phyloP scores from a whole-genome alignment of 2,888 invertebrate species.

The Drosophila longiperda region DNA sequence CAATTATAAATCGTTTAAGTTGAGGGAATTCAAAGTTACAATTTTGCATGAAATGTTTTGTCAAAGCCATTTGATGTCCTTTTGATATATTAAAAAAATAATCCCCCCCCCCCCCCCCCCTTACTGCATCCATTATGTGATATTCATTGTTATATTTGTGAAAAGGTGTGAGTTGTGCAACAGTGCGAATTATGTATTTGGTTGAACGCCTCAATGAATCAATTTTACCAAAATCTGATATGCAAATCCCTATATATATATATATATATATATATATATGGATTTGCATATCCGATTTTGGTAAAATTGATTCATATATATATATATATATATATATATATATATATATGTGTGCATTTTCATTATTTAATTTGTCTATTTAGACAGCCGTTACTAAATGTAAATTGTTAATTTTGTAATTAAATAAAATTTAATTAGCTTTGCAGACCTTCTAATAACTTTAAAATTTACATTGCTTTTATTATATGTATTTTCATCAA shows the following conservation, averaged over 20 bases:
- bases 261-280: conserved; percentile 1
- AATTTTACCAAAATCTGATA: conserved; percentile 30
- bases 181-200: conserved; percentile 68
- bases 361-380: conserved; percentile 39
- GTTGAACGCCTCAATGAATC: conserved; percentile 47
- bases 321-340: conserved; percentile 2
- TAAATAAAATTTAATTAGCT: conserved; percentile 52
- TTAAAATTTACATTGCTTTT: not conserved
- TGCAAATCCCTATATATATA: not conserved
- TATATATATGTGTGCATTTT: not conserved
- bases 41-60: conserved; percentile 11
- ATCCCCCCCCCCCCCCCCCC: too few relatives aligned
- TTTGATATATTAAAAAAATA: conserved; percentile 52
- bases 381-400: conserved; percentile 43
- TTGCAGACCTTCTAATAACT: not conserved
- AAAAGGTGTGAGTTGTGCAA: conserved; percentile 47
- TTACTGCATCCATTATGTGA: conserved; percentile 1
- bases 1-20: not conserved
- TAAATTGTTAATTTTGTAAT: conserved; percentile 44
- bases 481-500: not conserved
- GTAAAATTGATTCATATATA: too few relatives aligned
- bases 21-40: not conserved
- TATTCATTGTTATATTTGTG: conserved; percentile 21
- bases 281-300: too few relatives aligned
- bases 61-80: conserved; percentile 39